Conservation (phyloP, 2,113 vertebrate genomes). For the Telmatochromis sp. region DNA sequence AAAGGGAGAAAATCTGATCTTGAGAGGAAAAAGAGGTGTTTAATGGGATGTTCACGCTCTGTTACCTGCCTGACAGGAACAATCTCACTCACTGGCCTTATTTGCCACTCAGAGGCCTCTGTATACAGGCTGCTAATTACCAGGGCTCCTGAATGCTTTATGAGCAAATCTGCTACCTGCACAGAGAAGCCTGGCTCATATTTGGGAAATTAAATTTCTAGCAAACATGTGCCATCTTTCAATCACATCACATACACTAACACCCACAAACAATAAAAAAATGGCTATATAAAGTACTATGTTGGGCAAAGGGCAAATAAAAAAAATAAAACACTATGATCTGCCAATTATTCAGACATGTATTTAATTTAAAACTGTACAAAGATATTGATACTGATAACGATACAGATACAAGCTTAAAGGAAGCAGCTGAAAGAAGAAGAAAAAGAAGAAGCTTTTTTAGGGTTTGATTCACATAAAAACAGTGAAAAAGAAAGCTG, state of each 20-base stretch:
- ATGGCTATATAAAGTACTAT: neutral
- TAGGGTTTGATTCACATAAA: neutral
- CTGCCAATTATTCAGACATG: neutral
- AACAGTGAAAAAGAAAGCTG: neutral
- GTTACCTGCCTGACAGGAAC: constrained; percentile 54
- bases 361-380: neutral
- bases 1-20: constrained; percentile 11
- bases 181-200: neutral
- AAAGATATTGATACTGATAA: neutral
- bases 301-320: neutral
- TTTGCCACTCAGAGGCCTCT: constrained; percentile 46
- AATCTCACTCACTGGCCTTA: constrained; percentile 54
- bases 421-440: neutral
- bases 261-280: neutral
- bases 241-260: neutral
- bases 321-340: neutral
- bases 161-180: neutral
- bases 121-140: constrained; percentile 47
- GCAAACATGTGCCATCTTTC: neutral
- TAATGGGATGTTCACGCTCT: constrained; percentile 57
- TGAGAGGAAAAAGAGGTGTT: constrained; percentile 23
- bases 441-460: neutral
- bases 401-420: neutral
- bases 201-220: neutral
- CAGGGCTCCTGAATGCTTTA: neutral